These are phyloP conservation scores for Oplegnathus fasciatus DNA, from an alignment of 2,113 vertebrate genomes.

Conservation along the genomic window DNA sequence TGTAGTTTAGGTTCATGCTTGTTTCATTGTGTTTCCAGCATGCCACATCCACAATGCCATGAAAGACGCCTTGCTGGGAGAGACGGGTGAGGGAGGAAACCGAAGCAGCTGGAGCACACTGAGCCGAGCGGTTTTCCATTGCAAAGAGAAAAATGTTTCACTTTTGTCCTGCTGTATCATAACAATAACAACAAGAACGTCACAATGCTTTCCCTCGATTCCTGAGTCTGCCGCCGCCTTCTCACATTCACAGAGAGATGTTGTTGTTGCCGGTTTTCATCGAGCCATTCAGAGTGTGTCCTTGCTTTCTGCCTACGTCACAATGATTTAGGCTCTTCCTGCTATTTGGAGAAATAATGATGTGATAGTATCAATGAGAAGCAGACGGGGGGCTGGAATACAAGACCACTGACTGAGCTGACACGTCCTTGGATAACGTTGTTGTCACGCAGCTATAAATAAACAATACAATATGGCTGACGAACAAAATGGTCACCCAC, in stretches of 20 bases:
- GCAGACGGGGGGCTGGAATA: constrained; percentile 21
- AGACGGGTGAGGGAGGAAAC: constrained; percentile 67
- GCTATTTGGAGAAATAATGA: constrained; percentile 54
- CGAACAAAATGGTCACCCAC: neutral
- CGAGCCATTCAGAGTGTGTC: constrained; percentile 30
- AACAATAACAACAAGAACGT: constrained; percentile 65
- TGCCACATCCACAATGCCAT: constrained; percentile 74
- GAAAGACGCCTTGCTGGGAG: constrained; percentile 66
- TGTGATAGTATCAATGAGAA: constrained; percentile 56
- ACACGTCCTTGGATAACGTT: constrained; percentile 28
- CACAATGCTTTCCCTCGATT: constrained; percentile 57
- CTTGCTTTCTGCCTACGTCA: constrained; percentile 41
- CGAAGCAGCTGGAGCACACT: constrained; percentile 58
- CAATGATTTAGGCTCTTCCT: constrained; percentile 37
- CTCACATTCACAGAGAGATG: constrained; percentile 38
- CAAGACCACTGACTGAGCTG: constrained; percentile 39
- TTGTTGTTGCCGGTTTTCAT: constrained; percentile 39
- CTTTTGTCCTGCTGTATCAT: constrained; percentile 56
- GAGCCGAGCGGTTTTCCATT: constrained; percentile 51
- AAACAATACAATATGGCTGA: constrained; percentile 25
- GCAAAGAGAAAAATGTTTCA: constrained; percentile 44
- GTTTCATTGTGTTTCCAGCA: constrained; percentile 69
- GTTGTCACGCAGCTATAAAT: constrained; percentile 35
- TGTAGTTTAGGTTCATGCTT: constrained; percentile 52
- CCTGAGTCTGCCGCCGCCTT: constrained; percentile 11